Conservation (phyloP, 2,113 vertebrate genomes). For the Cinclus cinclus region DNA sequence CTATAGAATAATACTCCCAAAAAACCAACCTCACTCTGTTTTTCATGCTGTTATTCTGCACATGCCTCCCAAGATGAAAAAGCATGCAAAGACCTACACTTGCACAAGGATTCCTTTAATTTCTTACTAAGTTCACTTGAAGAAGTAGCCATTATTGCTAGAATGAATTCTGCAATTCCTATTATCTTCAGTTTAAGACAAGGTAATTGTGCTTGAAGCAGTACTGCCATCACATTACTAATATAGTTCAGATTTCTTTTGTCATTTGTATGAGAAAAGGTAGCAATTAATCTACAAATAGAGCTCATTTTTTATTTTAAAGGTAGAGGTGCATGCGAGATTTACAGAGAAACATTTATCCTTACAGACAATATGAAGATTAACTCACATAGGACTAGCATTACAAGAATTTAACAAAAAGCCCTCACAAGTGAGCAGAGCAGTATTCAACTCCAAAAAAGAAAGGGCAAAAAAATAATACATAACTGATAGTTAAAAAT, state of each 20-base stretch:
- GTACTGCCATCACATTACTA: conserved; percentile 36
- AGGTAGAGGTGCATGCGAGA: neutral
- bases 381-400: neutral
- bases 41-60: neutral
- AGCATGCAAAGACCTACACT: neutral
- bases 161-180: conserved; percentile 12
- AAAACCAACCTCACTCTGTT: neutral
- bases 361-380: neutral
- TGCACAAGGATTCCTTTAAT: neutral
- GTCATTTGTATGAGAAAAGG: conserved; percentile 45
- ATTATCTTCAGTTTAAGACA: conserved; percentile 56
- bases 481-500: neutral
- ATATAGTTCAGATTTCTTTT: conserved; percentile 24
- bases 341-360: neutral
- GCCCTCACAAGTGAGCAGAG: neutral
- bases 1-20: neutral
- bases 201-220: conserved; percentile 50
- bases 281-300: neutral
- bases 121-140: conserved; percentile 34
- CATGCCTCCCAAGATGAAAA: neutral
- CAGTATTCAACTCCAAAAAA: neutral
- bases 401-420: neutral
- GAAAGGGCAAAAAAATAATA: neutral
- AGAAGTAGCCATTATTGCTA: neutral
- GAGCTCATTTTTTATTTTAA: neutral